Evolutionary conservation across 2,888 invertebrate genomes (phyloP), one percentile per base, ranked within the genome.

Genomic region (Orchesella flavescens): DNA sequence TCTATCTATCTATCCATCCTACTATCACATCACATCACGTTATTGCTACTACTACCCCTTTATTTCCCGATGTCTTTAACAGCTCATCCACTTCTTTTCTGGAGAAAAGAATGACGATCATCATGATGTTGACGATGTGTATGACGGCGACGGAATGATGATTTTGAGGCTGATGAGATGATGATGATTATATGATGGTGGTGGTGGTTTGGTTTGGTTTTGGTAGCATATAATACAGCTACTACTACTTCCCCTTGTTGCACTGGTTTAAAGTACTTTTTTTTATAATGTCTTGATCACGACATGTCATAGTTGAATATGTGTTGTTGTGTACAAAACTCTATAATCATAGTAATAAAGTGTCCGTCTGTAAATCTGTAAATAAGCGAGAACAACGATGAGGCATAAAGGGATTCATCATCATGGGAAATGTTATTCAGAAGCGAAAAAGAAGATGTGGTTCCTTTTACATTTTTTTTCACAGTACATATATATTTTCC

Each of bases 211-310:
- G 59, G 63, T 73, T 34, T 17, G 17, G 17, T 34, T 15, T 55
- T 59, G 43, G 73, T 12, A 61, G 71, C 55, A 21, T 13, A 71
- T 10, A 57, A 57, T 57, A 15, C 1, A 59, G 21, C n/a, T 3
- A 61, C 44, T 21, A 61, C 34, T 34, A 34, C 3, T 34, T 34
- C 34, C 34, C 15, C 13, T 13, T 10, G 24, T 24, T 69, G 77
- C 59, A 77, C 77, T 77, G 46, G 59, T 77, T 77, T 77, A 61
- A 77, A 77, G 59, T 68, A 68, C 1, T 57, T 61, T 53, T 15
- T 57, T 61, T 53, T 15, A 73, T 73, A 80, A 80, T 80, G 80
- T 80, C 80, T 80, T 80, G 80, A 80, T 80, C 80, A 80, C 80
- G 80, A 80, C 80, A 80, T 73, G 72, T 80, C 80, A 80, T 66